A percentile compares a stretch with the other conserved stretches of the same genome.
Evolutionary conservation across 2,113 vertebrate species (phyloP).

Genomic region (Hydrochoerus hydrochaeris): DNA sequence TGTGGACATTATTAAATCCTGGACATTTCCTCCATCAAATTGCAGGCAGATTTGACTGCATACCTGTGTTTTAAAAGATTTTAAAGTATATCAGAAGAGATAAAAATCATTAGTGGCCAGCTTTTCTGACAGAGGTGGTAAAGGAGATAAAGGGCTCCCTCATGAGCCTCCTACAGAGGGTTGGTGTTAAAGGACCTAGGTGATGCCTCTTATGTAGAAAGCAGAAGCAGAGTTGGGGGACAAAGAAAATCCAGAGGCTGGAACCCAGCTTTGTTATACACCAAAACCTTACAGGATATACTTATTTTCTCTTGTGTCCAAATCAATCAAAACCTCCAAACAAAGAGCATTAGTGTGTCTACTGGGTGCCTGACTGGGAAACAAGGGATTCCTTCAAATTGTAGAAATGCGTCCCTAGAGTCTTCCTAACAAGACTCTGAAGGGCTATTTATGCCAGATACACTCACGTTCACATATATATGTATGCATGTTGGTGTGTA

Average conservation of each 20-base stretch:
- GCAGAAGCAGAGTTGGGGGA: background rate
- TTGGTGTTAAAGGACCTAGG: background rate
- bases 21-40: background rate
- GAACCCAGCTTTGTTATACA: background rate
- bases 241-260: background rate
- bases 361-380: background rate
- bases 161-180: background rate
- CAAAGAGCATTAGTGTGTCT: background rate
- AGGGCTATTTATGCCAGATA: background rate
- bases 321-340: background rate
- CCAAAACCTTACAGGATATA: background rate
- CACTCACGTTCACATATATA: background rate
- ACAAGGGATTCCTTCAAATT: background rate
- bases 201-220: background rate
- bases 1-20: background rate
- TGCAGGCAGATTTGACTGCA: background rate
- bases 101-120: background rate
- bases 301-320: background rate
- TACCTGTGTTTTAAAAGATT: slow-evolving; percentile 4
- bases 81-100: slow-evolving; percentile 6
- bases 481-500: background rate
- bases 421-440: background rate
- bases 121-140: background rate
- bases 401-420: background rate
- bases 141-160: background rate